Conservation (phyloP, 2,888 invertebrate species). For the Tipula confusa region DNA sequence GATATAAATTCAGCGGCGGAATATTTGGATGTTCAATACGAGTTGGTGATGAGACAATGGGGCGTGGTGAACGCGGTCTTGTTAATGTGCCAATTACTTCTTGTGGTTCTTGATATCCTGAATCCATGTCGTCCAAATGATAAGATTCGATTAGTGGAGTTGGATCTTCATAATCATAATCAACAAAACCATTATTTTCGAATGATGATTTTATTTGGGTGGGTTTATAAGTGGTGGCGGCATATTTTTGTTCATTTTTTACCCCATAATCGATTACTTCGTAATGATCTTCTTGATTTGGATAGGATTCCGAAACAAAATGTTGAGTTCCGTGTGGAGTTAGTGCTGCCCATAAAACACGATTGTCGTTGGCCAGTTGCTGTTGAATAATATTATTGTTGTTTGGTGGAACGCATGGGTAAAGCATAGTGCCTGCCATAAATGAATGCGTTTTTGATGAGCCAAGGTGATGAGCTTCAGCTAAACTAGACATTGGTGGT, state of each 20-base stretch:
- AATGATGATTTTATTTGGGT: constrained; percentile 50
- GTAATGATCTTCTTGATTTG: constrained; percentile 62
- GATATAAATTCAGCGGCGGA: constrained; percentile 69
- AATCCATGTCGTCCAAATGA: constrained; percentile 57
- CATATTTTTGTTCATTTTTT: constrained; percentile 44
- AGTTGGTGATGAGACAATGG: constrained; percentile 73
- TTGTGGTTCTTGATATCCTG: constrained; percentile 52
- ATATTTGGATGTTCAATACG: constrained; percentile 74
- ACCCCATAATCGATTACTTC: constrained; percentile 60
- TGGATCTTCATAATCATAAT: constrained; percentile 77
- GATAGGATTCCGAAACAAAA: constrained; percentile 60
- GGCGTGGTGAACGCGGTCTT: constrained; percentile 52
- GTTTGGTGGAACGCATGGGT: constrained; percentile 51
- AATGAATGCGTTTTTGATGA: constrained; percentile 45
- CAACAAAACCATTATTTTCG: constrained; percentile 73
- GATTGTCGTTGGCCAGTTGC: constrained; percentile 58
- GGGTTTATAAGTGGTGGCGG: constrained; percentile 39
- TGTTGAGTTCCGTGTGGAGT: constrained; percentile 78
- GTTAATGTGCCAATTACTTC: constrained; percentile 47
- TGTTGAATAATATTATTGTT: constrained; percentile 50
- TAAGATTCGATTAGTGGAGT: constrained; percentile 71
- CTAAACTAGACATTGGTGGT: constrained; percentile 56
- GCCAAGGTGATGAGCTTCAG: constrained; percentile 48
- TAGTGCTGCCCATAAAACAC: constrained; percentile 77
- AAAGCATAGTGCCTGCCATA: constrained; percentile 55